Evolutionary conservation across 1,140 invertebrate species (phyloP).

Genomic region (Diploscapter pachys): DNA sequence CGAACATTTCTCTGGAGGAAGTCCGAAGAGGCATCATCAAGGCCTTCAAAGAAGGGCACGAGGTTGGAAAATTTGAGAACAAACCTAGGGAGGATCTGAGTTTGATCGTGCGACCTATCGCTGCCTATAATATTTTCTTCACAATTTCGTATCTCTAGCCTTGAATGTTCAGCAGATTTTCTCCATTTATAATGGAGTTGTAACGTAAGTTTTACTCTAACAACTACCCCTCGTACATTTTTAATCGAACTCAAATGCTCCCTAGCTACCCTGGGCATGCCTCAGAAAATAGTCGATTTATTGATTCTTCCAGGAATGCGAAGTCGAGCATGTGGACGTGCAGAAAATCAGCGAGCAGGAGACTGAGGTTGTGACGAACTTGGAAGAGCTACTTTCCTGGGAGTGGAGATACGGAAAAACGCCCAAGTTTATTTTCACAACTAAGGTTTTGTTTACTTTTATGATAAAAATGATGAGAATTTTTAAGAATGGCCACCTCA

Average conservation of each 20-base stretch:
- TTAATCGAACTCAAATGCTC: not conserved
- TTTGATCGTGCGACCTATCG: not conserved
- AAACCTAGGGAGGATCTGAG: not conserved
- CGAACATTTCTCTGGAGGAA: slow-evolving; percentile 15
- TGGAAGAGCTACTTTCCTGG: slow-evolving; percentile 36
- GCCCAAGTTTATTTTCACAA: slow-evolving; percentile 39
- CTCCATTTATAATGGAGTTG: not conserved
- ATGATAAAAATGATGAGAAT: too few species aligned
- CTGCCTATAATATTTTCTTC: not conserved
- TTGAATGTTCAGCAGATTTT: not conserved
- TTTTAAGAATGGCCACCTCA: too few species aligned
- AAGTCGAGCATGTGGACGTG: slow-evolving; percentile 19
- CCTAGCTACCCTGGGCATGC: too few species aligned
- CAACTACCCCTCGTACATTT: not conserved
- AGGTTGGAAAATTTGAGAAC: slow-evolving; percentile 18
- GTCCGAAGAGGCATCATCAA: slow-evolving; percentile 33
- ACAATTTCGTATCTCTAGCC: not conserved
- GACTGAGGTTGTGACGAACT: slow-evolving; percentile 32
- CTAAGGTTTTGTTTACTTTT: too few species aligned
- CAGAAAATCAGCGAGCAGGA: slow-evolving; percentile 11
- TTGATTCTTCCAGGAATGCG: slow-evolving; percentile 2
- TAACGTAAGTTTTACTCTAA: not conserved
- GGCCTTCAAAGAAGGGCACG: slow-evolving; percentile 32
- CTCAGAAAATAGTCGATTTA: not conserved
- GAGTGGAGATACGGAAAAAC: slow-evolving; percentile 52